Base-by-base conservation (phyloP, 2,888 invertebrate genomes). In the Pristionchus mayeri region DNA sequence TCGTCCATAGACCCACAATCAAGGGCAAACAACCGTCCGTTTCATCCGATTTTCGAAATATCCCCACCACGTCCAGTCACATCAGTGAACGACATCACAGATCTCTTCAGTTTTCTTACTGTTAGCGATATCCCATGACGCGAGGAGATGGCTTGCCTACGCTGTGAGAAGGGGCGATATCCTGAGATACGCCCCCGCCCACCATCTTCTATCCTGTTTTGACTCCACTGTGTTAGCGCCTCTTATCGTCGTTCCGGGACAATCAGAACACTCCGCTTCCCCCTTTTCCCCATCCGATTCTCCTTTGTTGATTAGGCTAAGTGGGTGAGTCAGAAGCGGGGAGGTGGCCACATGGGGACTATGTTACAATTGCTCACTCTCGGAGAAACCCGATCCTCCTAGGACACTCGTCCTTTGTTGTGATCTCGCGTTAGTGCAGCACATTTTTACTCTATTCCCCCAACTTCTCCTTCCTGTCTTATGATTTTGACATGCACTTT, bases 51-150 rank as follows among this genome's bases (percentile, higher is more conserved):
- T 63, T 63, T 63, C 63, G 16, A 63, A 63, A 63, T 30, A 60
- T 60, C 57, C 63, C 21, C 34, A 63, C 63, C 63, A 63, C 63
- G 21, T 63, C 63, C 63, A 4, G 18, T 34, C 18, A 30, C 7
- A 44, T 44, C 44, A 44, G 44, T 13, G 44, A 44, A 44, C 44
- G 7, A 18, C 34, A 18, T 40, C 40, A 71, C 71, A 71, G 40
- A n/a, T 34, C n/a, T 13, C n/a, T 71, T 71, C 71, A 40, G n/a
- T 71, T 71, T 71, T 71, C 71, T 71, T 71, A 71, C 37, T 71
- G 71, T 63, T 63, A 63, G 63, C 34, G 63, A 63, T 63, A 63
- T 37, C 63, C 21, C 27, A 44, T 44, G 44, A 44, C 44, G 44
- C 44, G 13, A 44, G 44, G 44, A 13, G 13, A 44, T 44, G 7